phyloP scores from a whole-genome alignment of 2,888 invertebrate species.

The Monopis laevigella region DNA sequence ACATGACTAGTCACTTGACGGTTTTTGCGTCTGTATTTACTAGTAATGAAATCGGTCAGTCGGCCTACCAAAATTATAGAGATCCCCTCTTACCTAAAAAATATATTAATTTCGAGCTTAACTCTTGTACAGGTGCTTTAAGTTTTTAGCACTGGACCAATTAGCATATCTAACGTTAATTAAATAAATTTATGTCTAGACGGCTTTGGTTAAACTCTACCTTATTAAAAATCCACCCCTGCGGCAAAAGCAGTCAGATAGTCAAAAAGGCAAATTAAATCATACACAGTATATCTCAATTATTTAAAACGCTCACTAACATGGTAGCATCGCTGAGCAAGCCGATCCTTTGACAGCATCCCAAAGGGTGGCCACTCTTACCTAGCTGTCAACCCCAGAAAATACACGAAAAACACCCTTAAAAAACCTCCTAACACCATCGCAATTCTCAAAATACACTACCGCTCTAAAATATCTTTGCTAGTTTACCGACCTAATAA shows the following conservation, averaged over 20 bases:
- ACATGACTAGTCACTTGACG: too few relatives aligned
- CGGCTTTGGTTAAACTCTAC: too few relatives aligned
- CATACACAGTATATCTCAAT: slow-evolving; percentile 57
- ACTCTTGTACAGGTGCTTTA: too few relatives aligned
- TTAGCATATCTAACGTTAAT: too few relatives aligned
- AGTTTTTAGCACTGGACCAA: too few relatives aligned
- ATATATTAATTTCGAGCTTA: too few relatives aligned
- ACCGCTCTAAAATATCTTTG: slow-evolving; percentile 22
- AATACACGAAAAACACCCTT: slow-evolving; percentile 38
- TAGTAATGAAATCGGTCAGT: too few relatives aligned
- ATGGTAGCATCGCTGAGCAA: slow-evolving; percentile 50
- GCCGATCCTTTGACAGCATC: slow-evolving; percentile 58
- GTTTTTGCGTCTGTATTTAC: too few relatives aligned
- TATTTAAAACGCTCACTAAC: slow-evolving; percentile 53
- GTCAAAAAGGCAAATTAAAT: slow-evolving; percentile 61
- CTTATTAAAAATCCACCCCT: slow-evolving; percentile 20
- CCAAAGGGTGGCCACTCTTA: slow-evolving; percentile 54
- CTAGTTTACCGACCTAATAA: not conserved
- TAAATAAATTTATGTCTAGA: too few relatives aligned
- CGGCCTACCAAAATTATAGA: too few relatives aligned
- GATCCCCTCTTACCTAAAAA: too few relatives aligned
- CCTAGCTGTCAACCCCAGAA: slow-evolving; percentile 59
- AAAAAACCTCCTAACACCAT: slow-evolving; percentile 25
- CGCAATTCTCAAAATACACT: slow-evolving; percentile 26
- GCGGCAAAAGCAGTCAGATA: slow-evolving; percentile 34